These are phyloP conservation scores for Phania funesta DNA, from an alignment of 2,888 invertebrate genomes.

Conservation along the genomic window DNA sequence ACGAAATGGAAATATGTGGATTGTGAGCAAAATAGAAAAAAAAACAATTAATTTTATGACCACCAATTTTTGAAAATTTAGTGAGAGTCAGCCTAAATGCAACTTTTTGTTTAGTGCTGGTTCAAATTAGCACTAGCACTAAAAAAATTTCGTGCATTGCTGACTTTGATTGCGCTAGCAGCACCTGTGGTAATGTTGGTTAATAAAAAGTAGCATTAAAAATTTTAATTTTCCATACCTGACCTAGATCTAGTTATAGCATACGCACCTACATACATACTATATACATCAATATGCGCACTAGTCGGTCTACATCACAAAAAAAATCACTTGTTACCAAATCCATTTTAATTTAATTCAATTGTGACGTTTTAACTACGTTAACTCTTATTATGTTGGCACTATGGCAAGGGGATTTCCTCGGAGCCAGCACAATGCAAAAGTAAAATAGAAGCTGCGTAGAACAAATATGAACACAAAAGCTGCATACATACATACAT, in stretches of 20 bases:
- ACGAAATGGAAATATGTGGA: too few species aligned
- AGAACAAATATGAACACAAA: slow-evolving; percentile 27
- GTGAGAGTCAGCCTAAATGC: too few species aligned
- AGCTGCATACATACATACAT: not conserved
- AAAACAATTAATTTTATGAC: too few species aligned
- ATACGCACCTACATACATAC: not conserved
- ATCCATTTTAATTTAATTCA: slow-evolving; percentile 58
- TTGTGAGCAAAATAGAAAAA: too few species aligned
- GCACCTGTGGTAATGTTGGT: too few species aligned
- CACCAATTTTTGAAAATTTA: too few species aligned
- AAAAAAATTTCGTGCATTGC: too few species aligned
- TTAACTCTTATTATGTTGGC: slow-evolving; percentile 43
- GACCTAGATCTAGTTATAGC: not conserved
- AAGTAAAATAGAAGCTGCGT: slow-evolving; percentile 27
- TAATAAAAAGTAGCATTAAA: too few species aligned
- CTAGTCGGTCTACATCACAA: not conserved
- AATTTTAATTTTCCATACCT: too few species aligned
- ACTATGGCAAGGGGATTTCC: slow-evolving; percentile 52
- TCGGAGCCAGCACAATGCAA: slow-evolving; percentile 40
- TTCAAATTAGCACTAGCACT: too few species aligned
- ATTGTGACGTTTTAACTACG: slow-evolving; percentile 59
- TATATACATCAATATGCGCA: not conserved
- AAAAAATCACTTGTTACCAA: slow-evolving; percentile 46
- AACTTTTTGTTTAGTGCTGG: too few species aligned
- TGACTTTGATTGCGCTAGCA: too few species aligned